Conservation (phyloP, 2,113 vertebrate species). For the Thinocorus orbignyianus region DNA sequence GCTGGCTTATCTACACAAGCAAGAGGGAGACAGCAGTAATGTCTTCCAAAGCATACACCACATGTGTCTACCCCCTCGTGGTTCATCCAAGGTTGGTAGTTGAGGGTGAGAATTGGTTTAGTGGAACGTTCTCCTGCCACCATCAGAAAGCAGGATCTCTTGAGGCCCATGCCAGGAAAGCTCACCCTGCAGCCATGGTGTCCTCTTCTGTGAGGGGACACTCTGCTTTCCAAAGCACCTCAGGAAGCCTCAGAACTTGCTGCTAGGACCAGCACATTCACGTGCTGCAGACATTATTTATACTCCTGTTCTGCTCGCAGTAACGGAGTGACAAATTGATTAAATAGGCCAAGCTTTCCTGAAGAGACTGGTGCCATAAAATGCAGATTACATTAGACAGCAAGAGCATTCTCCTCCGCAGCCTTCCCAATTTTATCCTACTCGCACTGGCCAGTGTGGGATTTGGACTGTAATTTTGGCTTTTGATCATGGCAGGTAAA, state of each 20-base stretch:
- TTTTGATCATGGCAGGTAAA: background rate
- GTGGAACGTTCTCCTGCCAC: background rate
- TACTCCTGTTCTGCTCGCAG: background rate
- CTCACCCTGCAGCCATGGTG: background rate
- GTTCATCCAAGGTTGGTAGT: background rate
- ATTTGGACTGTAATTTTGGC: background rate
- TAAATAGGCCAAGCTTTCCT: background rate
- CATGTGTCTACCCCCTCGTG: rapidly evolving
- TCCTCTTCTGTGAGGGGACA: background rate
- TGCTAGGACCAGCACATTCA: background rate
- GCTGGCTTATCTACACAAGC: background rate
- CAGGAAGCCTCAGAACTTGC: background rate
- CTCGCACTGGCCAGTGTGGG: background rate
- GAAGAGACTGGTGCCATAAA: background rate
- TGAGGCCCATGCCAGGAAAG: background rate
- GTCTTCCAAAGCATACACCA: background rate
- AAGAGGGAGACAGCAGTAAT: background rate
- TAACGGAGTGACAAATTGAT: background rate
- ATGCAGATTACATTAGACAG: background rate
- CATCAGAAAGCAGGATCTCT: background rate
- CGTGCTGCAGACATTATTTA: background rate
- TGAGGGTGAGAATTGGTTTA: background rate
- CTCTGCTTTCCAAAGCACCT: background rate
- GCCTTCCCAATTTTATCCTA: background rate
- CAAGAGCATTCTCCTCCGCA: background rate